Conservation (phyloP, 2,888 invertebrate species). For the Nymphalis c-album region DNA sequence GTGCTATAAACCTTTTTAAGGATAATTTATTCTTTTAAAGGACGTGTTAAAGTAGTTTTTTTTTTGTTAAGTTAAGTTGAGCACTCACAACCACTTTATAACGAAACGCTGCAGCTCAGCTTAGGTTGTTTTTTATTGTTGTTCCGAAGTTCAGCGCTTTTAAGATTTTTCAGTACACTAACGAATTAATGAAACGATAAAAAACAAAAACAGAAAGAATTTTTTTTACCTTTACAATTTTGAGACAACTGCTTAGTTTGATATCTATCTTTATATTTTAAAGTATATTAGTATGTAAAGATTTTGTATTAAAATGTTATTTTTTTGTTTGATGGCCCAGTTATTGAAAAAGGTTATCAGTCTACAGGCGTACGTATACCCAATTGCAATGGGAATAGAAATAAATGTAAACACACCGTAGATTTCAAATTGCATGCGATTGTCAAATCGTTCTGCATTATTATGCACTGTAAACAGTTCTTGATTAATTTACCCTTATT, state of each 20-base stretch:
- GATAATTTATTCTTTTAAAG: not conserved
- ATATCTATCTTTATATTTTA: no score
- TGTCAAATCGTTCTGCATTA: no score
- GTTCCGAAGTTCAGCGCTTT: not conserved
- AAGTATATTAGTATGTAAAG: no score
- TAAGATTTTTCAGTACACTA: conserved; percentile 4
- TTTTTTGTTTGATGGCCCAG: no score
- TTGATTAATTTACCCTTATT: no score
- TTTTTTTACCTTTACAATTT: not conserved
- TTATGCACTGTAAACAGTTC: no score
- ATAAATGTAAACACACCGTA: no score
- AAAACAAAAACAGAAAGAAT: not conserved
- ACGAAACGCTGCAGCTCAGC: not conserved
- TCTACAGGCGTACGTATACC: no score
- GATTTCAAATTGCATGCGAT: no score
- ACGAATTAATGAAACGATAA: not conserved
- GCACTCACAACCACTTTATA: not conserved
- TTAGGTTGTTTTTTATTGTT: not conserved
- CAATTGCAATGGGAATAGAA: no score
- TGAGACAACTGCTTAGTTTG: not conserved
- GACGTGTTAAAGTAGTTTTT: not conserved
- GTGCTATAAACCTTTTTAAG: not conserved
- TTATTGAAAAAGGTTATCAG: no score
- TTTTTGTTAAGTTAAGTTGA: not conserved
- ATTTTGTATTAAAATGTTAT: no score